phyloP scores from a whole-genome alignment of 2,113 vertebrate genomes.

The Acanthochromis polyacanthus region DNA sequence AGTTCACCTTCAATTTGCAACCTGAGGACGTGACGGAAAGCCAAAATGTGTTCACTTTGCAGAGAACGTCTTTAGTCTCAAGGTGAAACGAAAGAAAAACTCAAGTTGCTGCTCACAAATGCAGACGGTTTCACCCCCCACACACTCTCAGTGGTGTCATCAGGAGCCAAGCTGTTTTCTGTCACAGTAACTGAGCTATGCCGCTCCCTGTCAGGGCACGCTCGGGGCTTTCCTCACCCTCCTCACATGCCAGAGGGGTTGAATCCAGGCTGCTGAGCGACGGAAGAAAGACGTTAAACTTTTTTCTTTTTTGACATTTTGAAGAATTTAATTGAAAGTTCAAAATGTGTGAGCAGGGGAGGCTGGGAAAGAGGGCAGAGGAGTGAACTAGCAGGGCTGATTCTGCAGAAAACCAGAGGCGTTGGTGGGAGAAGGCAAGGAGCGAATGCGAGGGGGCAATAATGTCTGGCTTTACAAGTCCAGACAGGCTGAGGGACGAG shows the following conservation, averaged over 20 bases:
- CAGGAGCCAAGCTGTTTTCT: slow-evolving; percentile 24
- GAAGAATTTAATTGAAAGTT: slow-evolving; percentile 66
- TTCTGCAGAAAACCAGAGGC: slow-evolving; percentile 28
- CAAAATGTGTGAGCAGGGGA: slow-evolving; percentile 17
- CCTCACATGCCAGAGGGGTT: slow-evolving; percentile 48
- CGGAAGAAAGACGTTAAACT: slow-evolving; percentile 13
- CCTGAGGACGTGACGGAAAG: background rate
- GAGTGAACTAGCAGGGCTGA: background rate
- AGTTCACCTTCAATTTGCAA: background rate
- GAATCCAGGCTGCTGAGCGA: slow-evolving; percentile 56
- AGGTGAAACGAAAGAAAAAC: background rate
- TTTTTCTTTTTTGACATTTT: slow-evolving; percentile 24
- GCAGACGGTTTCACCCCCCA: background rate
- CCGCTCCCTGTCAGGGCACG: slow-evolving; percentile 58
- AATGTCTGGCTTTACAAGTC: slow-evolving; percentile 51
- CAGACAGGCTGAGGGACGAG: slow-evolving; percentile 42
- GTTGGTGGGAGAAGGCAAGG: background rate
- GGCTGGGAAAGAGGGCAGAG: slow-evolving; percentile 10
- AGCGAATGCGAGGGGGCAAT: background rate
- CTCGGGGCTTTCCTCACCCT: slow-evolving; percentile 35
- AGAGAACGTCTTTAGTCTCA: background rate
- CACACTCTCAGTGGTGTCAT: background rate
- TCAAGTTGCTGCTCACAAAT: background rate
- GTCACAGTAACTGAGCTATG: slow-evolving; percentile 49
- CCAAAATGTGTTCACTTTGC: background rate